Conservation (phyloP, 2,113 vertebrate genomes). For the Alces alces region DNA sequence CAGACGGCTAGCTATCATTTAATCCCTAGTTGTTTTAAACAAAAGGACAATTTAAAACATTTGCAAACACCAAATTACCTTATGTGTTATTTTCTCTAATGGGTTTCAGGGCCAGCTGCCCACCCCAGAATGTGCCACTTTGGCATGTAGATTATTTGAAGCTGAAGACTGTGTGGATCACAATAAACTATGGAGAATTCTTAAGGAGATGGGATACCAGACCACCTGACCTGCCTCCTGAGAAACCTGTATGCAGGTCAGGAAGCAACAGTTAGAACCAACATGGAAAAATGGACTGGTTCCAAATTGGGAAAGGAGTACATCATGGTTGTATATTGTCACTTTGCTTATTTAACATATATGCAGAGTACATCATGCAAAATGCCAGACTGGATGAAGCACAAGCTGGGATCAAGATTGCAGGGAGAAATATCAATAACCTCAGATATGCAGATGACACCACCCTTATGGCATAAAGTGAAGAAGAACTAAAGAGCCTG, state of each 20-base stretch:
- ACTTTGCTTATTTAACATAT: neutral
- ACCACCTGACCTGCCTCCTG: neutral
- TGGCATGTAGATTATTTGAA: neutral
- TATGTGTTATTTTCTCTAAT: neutral
- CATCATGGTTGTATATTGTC: neutral
- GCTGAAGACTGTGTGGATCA: neutral
- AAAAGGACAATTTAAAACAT: conserved; percentile 2
- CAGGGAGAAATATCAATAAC: neutral
- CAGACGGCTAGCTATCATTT: neutral
- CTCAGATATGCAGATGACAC: neutral
- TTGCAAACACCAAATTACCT: neutral
- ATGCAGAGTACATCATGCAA: neutral
- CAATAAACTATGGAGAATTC: neutral
- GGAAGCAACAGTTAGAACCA: neutral
- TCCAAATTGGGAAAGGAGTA: neutral
- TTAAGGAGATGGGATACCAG: neutral
- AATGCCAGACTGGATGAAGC: neutral
- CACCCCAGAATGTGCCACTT: neutral
- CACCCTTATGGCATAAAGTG: neutral
- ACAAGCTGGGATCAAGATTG: neutral
- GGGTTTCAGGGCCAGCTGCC: neutral
- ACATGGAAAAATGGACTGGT: neutral
- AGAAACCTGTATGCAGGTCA: neutral
- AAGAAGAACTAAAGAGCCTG: neutral
- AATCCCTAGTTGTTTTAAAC: neutral